These are phyloP conservation scores for Campylorhamphus procurvoides DNA, from an alignment of 2,113 vertebrate species.

Conservation along the genomic window DNA sequence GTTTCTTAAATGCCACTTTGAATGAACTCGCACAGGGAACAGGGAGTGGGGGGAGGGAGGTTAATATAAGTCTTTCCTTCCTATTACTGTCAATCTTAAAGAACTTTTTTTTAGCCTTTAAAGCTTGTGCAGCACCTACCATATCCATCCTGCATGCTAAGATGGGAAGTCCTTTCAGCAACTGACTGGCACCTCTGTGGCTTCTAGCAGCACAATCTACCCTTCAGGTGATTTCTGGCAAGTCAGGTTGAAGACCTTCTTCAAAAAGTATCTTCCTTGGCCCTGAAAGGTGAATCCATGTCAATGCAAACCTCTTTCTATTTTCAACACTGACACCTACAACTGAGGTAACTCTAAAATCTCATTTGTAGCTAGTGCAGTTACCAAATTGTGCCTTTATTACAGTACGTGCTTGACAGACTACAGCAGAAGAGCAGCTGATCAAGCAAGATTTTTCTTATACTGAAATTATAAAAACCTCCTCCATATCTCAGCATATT, in stretches of 20 bases:
- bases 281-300: not conserved
- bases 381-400: not conserved
- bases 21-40: not conserved
- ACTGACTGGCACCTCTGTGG: not conserved
- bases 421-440: not conserved
- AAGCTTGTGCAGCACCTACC: not conserved
- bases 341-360: not conserved
- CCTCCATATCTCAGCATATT: not conserved
- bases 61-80: not conserved
- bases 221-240: not conserved
- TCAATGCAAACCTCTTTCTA: not conserved
- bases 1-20: not conserved
- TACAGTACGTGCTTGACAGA: fast-evolving
- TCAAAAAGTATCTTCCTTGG: not conserved
- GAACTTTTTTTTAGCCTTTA: not conserved
- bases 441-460: not conserved
- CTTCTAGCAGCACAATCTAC: not conserved
- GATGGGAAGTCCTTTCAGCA: not conserved
- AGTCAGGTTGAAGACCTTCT: not conserved
- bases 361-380: not conserved
- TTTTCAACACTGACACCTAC: not conserved
- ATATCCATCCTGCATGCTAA: not conserved
- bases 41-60: fast-evolving
- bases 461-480: not conserved
- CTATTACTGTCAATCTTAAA: not conserved